Base-by-base conservation (phyloP, 2,888 invertebrate species). In the Chrysolina haemoptera region DNA sequence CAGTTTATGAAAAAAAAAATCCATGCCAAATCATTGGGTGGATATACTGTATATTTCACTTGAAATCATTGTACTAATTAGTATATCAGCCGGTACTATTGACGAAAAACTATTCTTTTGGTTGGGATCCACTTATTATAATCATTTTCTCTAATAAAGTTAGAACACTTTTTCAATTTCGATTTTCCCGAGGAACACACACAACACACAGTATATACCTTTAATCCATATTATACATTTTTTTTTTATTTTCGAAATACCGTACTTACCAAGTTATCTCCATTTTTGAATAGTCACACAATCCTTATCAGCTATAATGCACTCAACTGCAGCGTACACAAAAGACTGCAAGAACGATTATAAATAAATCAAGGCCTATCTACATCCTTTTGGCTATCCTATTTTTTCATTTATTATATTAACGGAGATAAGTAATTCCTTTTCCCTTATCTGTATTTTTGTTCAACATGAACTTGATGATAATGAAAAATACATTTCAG, bases 251-350 rank as follows among this genome's bases (percentile, higher is more conserved):
- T 46, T 46, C 2, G 27, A 27, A 27, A 27, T 27, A 27, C 27
- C n/a, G 6, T 14, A 66, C 67, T 55, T 40, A 67, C 67, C 67
- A 18, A 16, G 10, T 40, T 55, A 67, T 67, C 2, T 53, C 46
- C 10, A 14, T 10, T 27, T 27, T 35, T 16, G 10, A 22, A 43
- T 40, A 22, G 20, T 12, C 20, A n/a, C 43, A 8, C 50, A 27
- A 66, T 35, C 66, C 50, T 66, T 50, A 66, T 66, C 67, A 67
- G 16, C 20, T 40, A n/a, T 27, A 40, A 67, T n/a, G 67, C 41
- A 67, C 53, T 53, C 67, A 48, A 40, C 53, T 40, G 40, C 20
- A 53, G 40, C 53, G 40, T 18, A 41, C 53, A 67, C 53, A 27
- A 48, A 11, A 66, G 66, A 53, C 16, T 67, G 40, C 41, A 27